A percentile compares a stretch with the other conserved stretches of the same genome.
These are phyloP conservation scores for Drosophila lutescens DNA, from an alignment of 2,888 invertebrate species.

Conservation along the genomic window DNA sequence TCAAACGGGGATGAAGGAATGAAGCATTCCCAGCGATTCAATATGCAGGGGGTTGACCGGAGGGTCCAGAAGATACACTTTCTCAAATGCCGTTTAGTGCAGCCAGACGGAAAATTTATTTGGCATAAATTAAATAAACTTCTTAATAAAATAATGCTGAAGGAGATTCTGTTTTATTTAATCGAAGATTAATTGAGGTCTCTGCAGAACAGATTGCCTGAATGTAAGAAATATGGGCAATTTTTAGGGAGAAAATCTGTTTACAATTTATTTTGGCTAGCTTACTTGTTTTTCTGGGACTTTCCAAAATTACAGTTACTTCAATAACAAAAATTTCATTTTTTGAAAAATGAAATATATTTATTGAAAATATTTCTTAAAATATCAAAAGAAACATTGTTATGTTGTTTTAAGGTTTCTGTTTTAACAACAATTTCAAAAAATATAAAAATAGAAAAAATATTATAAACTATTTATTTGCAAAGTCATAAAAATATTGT, in stretches of 20 bases:
- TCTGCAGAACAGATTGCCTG: not conserved
- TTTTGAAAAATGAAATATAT: no score
- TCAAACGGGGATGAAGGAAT: constrained; percentile 33
- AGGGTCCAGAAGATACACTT: constrained; percentile 5
- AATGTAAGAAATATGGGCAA: not conserved
- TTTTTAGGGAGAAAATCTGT: not conserved
- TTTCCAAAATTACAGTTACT: no score
- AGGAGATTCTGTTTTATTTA: not conserved
- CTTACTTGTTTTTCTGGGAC: not conserved
- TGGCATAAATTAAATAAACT: constrained; percentile 8
- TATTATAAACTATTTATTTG: no score
- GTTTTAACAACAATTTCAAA: no score
- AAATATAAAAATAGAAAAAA: no score
- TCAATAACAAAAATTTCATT: not conserved
- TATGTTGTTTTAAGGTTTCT: no score
- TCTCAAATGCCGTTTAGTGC: not conserved
- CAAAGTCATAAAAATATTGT: no score
- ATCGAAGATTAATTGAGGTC: not conserved
- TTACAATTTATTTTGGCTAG: no score
- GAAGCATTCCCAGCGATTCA: constrained; percentile 14
- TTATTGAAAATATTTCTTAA: no score
- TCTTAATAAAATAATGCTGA: constrained; percentile 2
- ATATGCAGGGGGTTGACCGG: constrained; percentile 6
- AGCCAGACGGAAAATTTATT: not conserved
- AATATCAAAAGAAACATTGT: no score